Conservation (phyloP, 2,113 vertebrate species). For the Oophaga pumilio region DNA sequence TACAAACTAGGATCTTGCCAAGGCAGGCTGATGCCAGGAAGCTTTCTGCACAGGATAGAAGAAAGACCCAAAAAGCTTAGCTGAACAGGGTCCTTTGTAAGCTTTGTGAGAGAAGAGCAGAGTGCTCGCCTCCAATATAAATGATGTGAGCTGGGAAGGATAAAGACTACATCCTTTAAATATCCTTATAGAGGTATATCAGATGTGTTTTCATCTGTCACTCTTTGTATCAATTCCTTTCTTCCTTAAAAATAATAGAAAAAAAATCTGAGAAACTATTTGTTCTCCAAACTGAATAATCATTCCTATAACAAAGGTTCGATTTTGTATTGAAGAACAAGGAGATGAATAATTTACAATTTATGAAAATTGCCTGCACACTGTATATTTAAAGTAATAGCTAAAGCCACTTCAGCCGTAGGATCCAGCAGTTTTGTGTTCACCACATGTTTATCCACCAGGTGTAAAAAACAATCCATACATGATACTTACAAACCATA, state of each 20-base stretch:
- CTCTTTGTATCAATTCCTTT: conserved; percentile 4
- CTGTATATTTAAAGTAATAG: neutral
- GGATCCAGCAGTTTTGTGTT: neutral
- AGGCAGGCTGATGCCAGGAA: conserved; percentile 57
- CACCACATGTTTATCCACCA: too few relatives aligned
- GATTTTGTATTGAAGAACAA: neutral
- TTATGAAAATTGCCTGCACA: neutral
- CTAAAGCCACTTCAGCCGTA: neutral
- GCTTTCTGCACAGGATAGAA: conserved; percentile 48
- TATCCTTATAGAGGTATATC: conserved; percentile 34
- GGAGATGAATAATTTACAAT: neutral
- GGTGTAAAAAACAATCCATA: neutral
- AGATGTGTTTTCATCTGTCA: conserved; percentile 23
- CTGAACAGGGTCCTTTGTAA: conserved; percentile 54
- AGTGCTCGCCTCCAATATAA: conserved; percentile 54
- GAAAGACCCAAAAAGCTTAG: conserved; percentile 50
- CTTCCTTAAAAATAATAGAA: neutral
- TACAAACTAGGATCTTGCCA: conserved; percentile 53
- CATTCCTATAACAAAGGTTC: neutral
- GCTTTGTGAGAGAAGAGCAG: conserved; percentile 46
- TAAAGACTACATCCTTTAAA: conserved; percentile 34
- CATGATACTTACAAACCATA: neutral
- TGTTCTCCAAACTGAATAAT: neutral
- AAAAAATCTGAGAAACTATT: neutral
- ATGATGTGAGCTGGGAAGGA: conserved; percentile 45